Conservation (phyloP, 2,888 invertebrate genomes). For the Cerastis rubricosa region DNA sequence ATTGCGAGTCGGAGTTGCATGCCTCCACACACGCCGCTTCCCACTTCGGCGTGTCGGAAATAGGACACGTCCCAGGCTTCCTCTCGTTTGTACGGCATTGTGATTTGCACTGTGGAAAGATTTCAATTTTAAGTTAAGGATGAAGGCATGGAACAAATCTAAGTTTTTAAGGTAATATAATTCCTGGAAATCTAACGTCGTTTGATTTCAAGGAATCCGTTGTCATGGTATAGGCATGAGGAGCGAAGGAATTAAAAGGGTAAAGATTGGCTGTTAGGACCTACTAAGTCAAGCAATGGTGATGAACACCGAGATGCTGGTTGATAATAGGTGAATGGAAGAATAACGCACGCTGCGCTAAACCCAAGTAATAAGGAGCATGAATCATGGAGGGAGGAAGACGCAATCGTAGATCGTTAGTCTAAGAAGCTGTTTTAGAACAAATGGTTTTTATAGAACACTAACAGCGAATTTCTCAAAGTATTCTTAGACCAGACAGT, state of each 20-base stretch:
- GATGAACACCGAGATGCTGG: neutral
- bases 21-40: slow-evolving; percentile 91
- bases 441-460: slow-evolving; percentile 1
- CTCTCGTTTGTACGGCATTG: slow-evolving; percentile 88
- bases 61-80: slow-evolving; percentile 87
- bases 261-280: neutral
- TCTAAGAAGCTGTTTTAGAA: neutral
- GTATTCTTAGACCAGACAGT: slow-evolving; percentile 31
- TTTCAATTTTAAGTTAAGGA: neutral
- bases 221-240: neutral
- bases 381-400: neutral
- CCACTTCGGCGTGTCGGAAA: slow-evolving; percentile 87
- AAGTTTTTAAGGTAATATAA: neutral
- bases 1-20: slow-evolving; percentile 92
- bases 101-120: slow-evolving; percentile 89
- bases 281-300: neutral
- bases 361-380: neutral
- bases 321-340: neutral
- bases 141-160: neutral
- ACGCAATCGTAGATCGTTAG: neutral
- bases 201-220: neutral
- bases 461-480: neutral
- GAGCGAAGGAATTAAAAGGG: neutral
- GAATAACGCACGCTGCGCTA: neutral
- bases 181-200: too few relatives aligned